phyloP scores from a whole-genome alignment of 2,888 invertebrate genomes.

The Clunio marinus region DNA sequence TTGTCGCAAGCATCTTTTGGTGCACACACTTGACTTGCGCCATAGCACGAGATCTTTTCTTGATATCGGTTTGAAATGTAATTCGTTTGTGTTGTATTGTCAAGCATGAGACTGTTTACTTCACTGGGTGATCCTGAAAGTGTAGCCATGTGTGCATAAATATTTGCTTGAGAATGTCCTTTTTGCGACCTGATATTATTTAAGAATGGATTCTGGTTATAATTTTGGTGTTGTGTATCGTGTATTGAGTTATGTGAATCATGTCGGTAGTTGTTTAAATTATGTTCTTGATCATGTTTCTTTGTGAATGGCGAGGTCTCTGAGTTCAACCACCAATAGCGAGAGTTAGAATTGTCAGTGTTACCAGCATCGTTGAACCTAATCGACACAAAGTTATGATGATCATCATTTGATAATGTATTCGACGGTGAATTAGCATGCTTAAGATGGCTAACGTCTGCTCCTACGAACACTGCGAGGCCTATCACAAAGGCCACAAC shows the following conservation, averaged over 20 bases:
- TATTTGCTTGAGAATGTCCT: background rate
- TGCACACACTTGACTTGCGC: slow-evolving; percentile 61
- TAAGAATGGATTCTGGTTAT: background rate
- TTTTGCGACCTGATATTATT: background rate
- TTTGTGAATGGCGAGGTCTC: slow-evolving; percentile 18
- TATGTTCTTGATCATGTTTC: no score
- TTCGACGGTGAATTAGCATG: background rate
- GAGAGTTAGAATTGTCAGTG: background rate
- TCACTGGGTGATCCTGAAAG: slow-evolving; percentile 33
- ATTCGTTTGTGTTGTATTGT: background rate
- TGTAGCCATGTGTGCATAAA: slow-evolving; percentile 27
- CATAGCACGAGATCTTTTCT: slow-evolving; percentile 52
- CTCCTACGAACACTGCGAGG: background rate
- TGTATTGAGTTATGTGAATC: slow-evolving; percentile 21
- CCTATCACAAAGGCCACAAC: slow-evolving; percentile 26
- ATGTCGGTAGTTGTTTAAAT: background rate
- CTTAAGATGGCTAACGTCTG: slow-evolving; percentile 27
- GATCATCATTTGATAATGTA: background rate
- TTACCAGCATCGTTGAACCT: slow-evolving; percentile 15
- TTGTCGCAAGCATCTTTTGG: slow-evolving; percentile 58
- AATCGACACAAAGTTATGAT: background rate
- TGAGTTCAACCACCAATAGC: slow-evolving; percentile 25
- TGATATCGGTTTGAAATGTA: slow-evolving; percentile 27
- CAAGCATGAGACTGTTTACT: slow-evolving; percentile 22
- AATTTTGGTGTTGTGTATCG: slow-evolving; percentile 21